Conservation (phyloP, 2,113 vertebrate species). For the Apteryx owenii region DNA sequence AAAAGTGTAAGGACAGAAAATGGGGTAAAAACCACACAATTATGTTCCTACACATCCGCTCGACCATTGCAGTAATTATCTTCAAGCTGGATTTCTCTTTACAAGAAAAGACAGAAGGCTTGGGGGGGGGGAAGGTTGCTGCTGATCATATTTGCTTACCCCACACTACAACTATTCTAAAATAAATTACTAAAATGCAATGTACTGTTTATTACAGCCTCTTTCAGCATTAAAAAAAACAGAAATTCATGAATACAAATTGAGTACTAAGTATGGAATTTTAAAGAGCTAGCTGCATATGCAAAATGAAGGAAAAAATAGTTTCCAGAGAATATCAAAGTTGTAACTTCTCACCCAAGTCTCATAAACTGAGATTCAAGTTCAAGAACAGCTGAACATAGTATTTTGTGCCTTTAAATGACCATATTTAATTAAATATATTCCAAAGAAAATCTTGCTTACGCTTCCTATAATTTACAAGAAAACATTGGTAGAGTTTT, state of each 20-base stretch:
- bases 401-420: background rate
- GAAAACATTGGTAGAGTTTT: background rate
- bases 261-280: background rate
- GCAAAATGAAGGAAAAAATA: background rate
- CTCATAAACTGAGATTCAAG: background rate
- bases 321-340: background rate
- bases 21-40: conserved; percentile 78
- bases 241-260: background rate
- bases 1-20: conserved; percentile 83
- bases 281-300: background rate
- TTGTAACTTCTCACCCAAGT: background rate
- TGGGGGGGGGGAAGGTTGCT: background rate
- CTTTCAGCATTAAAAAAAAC: background rate
- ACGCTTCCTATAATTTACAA: background rate
- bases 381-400: background rate
- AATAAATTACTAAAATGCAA: background rate
- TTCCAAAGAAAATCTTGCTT: background rate
- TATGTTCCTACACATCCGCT: conserved; percentile 64
- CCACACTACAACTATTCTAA: background rate
- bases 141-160: background rate
- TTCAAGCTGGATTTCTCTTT: conserved; percentile 39
- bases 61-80: conserved; percentile 54
- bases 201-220: background rate
- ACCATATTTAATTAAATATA: background rate
- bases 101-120: background rate